Evolutionary conservation across 1,140 invertebrate species (phyloP).

Genomic region (Drosophila obscura): DNA sequence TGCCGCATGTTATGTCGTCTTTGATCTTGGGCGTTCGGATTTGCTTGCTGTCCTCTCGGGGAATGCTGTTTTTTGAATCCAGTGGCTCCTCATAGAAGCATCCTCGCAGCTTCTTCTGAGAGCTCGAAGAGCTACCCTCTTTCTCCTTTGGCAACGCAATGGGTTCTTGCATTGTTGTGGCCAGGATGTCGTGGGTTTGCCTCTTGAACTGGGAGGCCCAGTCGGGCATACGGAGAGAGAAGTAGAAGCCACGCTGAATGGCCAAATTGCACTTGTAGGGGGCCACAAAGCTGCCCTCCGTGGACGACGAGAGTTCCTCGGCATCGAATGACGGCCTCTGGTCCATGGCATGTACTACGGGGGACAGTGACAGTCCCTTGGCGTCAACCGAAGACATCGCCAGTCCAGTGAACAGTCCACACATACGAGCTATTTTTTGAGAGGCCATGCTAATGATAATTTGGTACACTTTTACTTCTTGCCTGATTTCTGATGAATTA

Average conservation of each 20-base stretch:
- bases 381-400: too few relatives aligned
- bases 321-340: too few relatives aligned
- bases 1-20: slow-evolving; percentile 61
- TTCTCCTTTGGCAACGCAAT: background rate
- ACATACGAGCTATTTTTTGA: slow-evolving; percentile 23
- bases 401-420: slow-evolving; percentile 2
- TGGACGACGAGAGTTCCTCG: too few relatives aligned
- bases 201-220: slow-evolving; percentile 45
- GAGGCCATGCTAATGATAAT: slow-evolving; percentile 7
- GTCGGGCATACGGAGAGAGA: slow-evolving; percentile 51
- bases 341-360: too few relatives aligned
- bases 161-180: background rate
- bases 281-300: slow-evolving; percentile 8
- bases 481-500: background rate
- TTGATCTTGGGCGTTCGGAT: slow-evolving; percentile 57
- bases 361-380: too few relatives aligned
- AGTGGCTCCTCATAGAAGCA: slow-evolving; percentile 17
- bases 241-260: slow-evolving; percentile 43
- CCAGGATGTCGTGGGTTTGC: slow-evolving; percentile 33
- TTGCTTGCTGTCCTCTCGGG: background rate
- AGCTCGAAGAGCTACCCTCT: too few relatives aligned
- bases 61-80: background rate
- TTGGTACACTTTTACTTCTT: background rate
- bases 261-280: slow-evolving; percentile 25
- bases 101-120: background rate